phyloP scores from a whole-genome alignment of 2,113 vertebrate genomes.

The Archilochus colubris region DNA sequence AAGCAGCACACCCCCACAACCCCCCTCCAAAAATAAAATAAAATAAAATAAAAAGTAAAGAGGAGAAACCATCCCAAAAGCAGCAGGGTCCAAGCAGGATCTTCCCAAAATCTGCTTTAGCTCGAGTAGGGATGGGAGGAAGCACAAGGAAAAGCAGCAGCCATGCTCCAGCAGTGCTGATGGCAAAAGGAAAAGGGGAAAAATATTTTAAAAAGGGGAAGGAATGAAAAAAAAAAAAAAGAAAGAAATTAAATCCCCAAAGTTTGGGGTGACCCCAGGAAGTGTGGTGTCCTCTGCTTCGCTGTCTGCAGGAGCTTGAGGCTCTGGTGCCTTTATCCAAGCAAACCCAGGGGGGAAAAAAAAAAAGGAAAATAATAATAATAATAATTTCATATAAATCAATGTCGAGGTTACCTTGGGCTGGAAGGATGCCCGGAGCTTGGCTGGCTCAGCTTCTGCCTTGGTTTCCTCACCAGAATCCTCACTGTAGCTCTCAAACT shows the following conservation, averaged over 20 bases:
- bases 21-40: background rate
- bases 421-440: conserved; percentile 76
- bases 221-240: background rate
- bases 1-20: conserved; percentile 36
- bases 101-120: background rate
- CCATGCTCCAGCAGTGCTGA: background rate
- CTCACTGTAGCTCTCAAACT: conserved; percentile 97
- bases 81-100: background rate
- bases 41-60: background rate
- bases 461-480: conserved; percentile 83
- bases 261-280: background rate
- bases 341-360: background rate
- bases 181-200: background rate
- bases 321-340: background rate
- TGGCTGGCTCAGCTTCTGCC: conserved; percentile 67
- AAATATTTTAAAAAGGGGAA: too few relatives aligned
- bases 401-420: conserved; percentile 66
- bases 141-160: background rate
- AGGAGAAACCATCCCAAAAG: background rate
- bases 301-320: background rate
- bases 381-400: background rate
- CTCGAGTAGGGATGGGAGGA: background rate
- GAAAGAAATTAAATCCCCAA: background rate
- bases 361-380: background rate
- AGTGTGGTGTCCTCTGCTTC: background rate